Base-by-base conservation (phyloP, 2,113 vertebrate species). In the Passer montanus region DNA sequence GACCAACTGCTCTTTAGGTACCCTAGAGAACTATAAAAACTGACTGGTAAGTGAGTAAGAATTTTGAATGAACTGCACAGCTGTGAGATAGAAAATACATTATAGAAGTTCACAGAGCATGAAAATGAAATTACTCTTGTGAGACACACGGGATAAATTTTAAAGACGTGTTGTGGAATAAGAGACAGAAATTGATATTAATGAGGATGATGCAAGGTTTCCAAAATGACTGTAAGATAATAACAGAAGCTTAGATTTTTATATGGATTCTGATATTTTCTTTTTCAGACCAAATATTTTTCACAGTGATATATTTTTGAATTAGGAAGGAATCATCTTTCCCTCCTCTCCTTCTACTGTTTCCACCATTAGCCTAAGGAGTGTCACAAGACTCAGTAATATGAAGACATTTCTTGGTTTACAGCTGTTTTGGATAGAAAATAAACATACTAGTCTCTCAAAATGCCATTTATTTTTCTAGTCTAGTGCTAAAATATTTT, bases 41-140 rank as follows among this genome's bases (percentile, higher is more conserved):
- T 67, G 84, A 35, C 77, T 47, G 24, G 20, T 60, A 72, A 74
- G 53, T 70, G 52, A 89, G 28, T 70, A 88, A 63, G 83, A 90
- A 78, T 84, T 93, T 46, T 68, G 60, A 94, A 76, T 91, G 66
- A 47, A 69, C 70, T 83, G 23, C 70, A 83, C 62, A 89, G 44
- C 91, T 93, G 67, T 82, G 74, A 93, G 44, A 18, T 39, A 87
- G 58, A 79, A 87, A 82, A 95, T 78, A 53, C n/a, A 47, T 93
- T 73, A 46, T 9, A 72, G 41, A 81, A 62, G 39, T 89, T 95
- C 78, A 91, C 37, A 60, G 75, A 53, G 49, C 69, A 53, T 78
- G 62, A 43, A 87, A 76, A 50, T 64, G 31, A 85, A 76, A 75
- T 94, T 0, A 35, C 49, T 91, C 44, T 87, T 22, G 5, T 62